Percentiles rank a stretch among this genome's conserved stretches.
These are phyloP conservation scores for Picathartes gymnocephalus DNA, from an alignment of 2,113 vertebrate genomes.

Conservation along the genomic window DNA sequence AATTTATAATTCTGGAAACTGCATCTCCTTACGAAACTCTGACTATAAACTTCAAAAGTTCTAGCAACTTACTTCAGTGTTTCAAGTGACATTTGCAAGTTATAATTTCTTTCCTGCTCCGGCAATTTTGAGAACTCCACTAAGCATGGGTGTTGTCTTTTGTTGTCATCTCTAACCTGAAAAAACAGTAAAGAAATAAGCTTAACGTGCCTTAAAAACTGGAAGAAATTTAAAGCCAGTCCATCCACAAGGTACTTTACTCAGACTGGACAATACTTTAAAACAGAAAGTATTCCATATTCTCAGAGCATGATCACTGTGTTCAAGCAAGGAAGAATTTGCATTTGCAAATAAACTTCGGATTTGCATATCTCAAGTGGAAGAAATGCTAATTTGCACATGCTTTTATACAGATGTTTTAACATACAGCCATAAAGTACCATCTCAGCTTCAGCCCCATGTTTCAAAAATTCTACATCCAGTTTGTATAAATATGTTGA, in stretches of 20 bases:
- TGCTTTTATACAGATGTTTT: not conserved
- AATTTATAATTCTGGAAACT: not conserved
- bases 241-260: not conserved
- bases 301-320: not conserved
- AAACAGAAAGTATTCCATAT: not conserved
- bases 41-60: not conserved
- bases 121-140: constrained; percentile 93
- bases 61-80: constrained; percentile 86
- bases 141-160: constrained; percentile 94
- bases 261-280: not conserved
- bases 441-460: not conserved
- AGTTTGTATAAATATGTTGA: not conserved
- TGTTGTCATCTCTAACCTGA: constrained; percentile 93
- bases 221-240: not conserved
- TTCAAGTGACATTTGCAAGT: constrained; percentile 95
- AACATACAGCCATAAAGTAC: not conserved
- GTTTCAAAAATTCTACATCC: not conserved
- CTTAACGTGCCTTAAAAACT: not conserved
- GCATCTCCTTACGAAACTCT: not conserved
- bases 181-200: not conserved
- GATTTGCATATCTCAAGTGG: not conserved
- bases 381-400: not conserved
- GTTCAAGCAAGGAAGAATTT: not conserved
- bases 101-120: constrained; percentile 94
- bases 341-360: not conserved